Conservation (phyloP, 37 sponge, comb jelly and placozoan species). For the Aplysina aerophoba region DNA sequence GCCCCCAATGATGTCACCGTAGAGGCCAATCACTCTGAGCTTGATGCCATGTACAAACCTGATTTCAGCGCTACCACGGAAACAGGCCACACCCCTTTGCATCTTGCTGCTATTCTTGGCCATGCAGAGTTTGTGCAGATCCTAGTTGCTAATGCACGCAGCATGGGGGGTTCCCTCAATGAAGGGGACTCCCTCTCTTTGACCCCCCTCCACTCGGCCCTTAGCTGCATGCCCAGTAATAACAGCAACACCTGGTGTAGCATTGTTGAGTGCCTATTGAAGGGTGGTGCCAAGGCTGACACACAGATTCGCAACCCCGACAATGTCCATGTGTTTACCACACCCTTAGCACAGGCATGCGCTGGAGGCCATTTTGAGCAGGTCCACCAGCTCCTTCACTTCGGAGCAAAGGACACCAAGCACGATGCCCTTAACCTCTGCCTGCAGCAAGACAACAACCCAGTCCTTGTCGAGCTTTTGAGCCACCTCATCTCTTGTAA, state of each 20-base stretch:
- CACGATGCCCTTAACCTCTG: conserved; percentile 60
- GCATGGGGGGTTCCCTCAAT: conserved; percentile 33
- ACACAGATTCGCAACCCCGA: neutral
- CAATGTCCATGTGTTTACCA: conserved; percentile 22
- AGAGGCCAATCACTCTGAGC: neutral
- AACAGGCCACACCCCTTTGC: conserved; percentile 71
- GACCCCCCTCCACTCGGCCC: conserved; percentile 71
- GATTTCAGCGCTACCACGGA: conserved; percentile 36
- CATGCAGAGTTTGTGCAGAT: conserved; percentile 34
- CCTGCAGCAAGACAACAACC: conserved; percentile 19
- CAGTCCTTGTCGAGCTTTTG: conserved; percentile 44
- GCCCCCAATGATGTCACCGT: neutral
- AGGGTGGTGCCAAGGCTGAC: conserved; percentile 56
- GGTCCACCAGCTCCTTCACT: conserved; percentile 37
- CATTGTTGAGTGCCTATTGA: conserved; percentile 34
- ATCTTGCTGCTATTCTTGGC: conserved; percentile 59
- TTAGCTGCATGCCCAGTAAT: conserved; percentile 26
- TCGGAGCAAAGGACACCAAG: conserved; percentile 62
- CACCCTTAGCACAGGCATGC: conserved; percentile 61
- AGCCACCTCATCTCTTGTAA: conserved; percentile 47
- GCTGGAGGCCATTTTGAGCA: conserved; percentile 25
- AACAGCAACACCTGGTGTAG: neutral
- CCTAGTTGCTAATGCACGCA: conserved; percentile 36
- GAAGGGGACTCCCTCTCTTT: conserved; percentile 45
- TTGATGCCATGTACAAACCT: neutral